Conservation (phyloP, 2,888 invertebrate species). For the Emmelina monodactyla region DNA sequence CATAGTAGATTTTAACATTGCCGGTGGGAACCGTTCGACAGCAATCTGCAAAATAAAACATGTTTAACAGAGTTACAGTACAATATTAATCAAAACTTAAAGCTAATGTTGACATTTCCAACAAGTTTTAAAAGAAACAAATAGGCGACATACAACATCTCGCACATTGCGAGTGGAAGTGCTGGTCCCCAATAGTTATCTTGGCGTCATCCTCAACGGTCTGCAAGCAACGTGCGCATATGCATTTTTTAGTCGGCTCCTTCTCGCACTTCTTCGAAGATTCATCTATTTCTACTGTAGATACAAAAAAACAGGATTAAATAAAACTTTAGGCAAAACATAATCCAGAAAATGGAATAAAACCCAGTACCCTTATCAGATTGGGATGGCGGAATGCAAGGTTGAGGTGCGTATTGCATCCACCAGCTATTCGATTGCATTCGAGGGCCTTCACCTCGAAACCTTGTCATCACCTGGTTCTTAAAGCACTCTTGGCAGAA, state of each 20-base stretch:
- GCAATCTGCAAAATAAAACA: constrained; percentile 24
- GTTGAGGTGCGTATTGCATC: constrained; percentile 50
- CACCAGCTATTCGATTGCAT: constrained; percentile 46
- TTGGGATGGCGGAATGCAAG: too few relatives aligned
- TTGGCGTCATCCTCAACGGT: constrained; percentile 31
- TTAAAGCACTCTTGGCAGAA: constrained; percentile 54
- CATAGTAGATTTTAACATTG: constrained; percentile 49
- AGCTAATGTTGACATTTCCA: too few relatives aligned
- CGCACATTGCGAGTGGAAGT: constrained; percentile 44
- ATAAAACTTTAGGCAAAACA: too few relatives aligned
- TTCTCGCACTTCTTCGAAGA: constrained; percentile 19
- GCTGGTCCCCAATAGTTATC: constrained; percentile 39
- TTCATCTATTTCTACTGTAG: too few relatives aligned
- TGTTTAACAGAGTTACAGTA: background rate
- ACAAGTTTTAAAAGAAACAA: background rate
- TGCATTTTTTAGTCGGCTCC: constrained; percentile 27
- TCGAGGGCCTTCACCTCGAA: constrained; percentile 33
- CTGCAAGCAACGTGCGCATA: constrained; percentile 47
- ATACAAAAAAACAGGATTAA: too few relatives aligned
- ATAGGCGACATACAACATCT: constrained; percentile 43
- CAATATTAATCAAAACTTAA: too few relatives aligned
- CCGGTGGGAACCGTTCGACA: constrained; percentile 38
- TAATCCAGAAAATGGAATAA: too few relatives aligned
- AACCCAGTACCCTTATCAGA: too few relatives aligned
- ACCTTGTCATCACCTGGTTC: constrained; percentile 36